A percentile compares a stretch with the other conserved stretches of the same genome.
These are phyloP conservation scores for Calcarius lapponicus DNA, from an alignment of 2,797 vertebrate species.

Conservation along the genomic window DNA sequence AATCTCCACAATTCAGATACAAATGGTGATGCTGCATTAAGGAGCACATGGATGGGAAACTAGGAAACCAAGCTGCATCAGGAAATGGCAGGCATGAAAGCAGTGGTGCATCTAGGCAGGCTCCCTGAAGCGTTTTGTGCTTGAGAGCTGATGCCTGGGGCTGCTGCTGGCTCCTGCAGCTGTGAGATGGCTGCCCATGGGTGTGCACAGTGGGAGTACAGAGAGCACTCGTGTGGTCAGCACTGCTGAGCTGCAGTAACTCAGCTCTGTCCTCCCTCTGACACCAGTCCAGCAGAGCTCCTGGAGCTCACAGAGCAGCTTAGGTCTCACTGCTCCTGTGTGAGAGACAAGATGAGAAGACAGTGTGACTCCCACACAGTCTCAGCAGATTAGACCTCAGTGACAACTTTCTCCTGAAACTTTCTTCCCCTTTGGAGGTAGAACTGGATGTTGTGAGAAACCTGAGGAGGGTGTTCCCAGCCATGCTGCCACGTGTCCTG, in stretches of 20 bases:
- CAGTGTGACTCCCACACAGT: accelerated
- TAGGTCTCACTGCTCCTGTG: accelerated
- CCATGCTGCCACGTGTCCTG: not conserved
- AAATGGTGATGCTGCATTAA: accelerated
- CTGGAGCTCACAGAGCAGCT: not conserved
- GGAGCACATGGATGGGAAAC: not conserved
- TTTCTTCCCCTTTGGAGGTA: not conserved
- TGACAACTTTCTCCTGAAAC: not conserved
- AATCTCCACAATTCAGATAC: not conserved
- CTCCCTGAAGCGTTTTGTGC: not conserved
- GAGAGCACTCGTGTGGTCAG: not conserved
- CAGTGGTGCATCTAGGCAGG: not conserved
- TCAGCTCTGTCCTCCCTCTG: not conserved
- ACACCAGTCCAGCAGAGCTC: accelerated
- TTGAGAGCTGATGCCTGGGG: not conserved
- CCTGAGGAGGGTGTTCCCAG: not conserved
- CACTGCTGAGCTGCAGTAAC: not conserved
- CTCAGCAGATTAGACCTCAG: not conserved
- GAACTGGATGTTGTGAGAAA: not conserved
- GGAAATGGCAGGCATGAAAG: not conserved
- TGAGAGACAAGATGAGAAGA: not conserved
- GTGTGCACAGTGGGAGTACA: not conserved
- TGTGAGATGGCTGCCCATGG: not conserved
- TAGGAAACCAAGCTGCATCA: not conserved
- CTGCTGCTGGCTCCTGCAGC: not conserved